Evolutionary conservation across 2,888 invertebrate genomes (phyloP).

Genomic region (Halocaridina rubra): DNA sequence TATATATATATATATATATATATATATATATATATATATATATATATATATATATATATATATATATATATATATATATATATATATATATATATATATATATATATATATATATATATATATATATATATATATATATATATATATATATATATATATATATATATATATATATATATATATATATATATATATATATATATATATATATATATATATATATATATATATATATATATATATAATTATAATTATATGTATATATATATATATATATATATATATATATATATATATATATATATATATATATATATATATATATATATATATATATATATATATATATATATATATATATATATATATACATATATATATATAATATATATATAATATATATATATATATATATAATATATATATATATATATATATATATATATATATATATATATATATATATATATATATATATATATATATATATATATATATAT

Average conservation of each 20-base stretch:
- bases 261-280: neutral
- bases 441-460: slow-evolving; percentile 37
- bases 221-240: slow-evolving; percentile 8
- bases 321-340: neutral
- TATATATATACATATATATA: slow-evolving; percentile 26
- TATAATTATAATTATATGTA: neutral
- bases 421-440: slow-evolving; percentile 37
- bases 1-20: neutral
- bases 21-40: slow-evolving; percentile 19
- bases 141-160: slow-evolving; percentile 8
- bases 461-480: slow-evolving; percentile 23
- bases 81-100: neutral
- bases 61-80: slow-evolving; percentile 20
- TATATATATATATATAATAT: slow-evolving; percentile 26
- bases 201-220: neutral
- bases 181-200: slow-evolving; percentile 4
- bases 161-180: slow-evolving; percentile 8
- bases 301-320: slow-evolving; percentile 6
- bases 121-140: neutral
- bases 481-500: slow-evolving; percentile 35
- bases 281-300: slow-evolving; percentile 1
- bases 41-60: slow-evolving; percentile 39
- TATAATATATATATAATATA: slow-evolving; percentile 26
- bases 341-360: slow-evolving; percentile 6
- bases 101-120: neutral